These are phyloP conservation scores for Episyrphus balteatus DNA, from an alignment of 1,140 invertebrate genomes.

Conservation along the genomic window DNA sequence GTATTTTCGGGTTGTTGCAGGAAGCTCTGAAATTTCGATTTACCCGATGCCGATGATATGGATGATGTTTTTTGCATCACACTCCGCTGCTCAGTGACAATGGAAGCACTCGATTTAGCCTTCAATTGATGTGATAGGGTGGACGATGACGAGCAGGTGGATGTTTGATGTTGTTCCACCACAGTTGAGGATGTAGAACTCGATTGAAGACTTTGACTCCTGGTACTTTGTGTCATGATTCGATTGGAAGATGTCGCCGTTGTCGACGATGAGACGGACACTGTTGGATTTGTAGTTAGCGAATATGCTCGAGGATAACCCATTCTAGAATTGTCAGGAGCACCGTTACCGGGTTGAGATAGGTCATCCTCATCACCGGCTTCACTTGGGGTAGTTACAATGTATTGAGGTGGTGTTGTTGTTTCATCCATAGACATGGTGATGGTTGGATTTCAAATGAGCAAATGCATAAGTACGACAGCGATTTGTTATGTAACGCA, in stretches of 20 bases:
- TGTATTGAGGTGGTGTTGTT: slow-evolving; percentile 26
- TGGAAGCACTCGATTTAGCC: slow-evolving; percentile 32
- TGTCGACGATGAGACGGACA: slow-evolving; percentile 4
- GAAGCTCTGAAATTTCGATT: slow-evolving; percentile 34
- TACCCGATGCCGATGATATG: slow-evolving; percentile 7
- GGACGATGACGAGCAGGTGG: not conserved
- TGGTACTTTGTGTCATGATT: slow-evolving; percentile 26
- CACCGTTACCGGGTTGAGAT: not conserved
- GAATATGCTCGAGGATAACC: no score
- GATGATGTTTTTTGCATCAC: slow-evolving; percentile 15
- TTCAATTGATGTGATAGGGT: slow-evolving; percentile 25
- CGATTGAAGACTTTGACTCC: slow-evolving; percentile 33
- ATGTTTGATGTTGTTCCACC: slow-evolving; percentile 9
- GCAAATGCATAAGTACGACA: no score
- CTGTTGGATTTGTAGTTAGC: slow-evolving; percentile 3
- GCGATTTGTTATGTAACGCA: no score
- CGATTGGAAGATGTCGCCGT: slow-evolving; percentile 6
- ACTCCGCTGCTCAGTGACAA: slow-evolving; percentile 25
- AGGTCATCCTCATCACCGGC: slow-evolving; percentile 25
- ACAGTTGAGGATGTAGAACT: slow-evolving; percentile 11
- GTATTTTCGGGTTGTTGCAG: slow-evolving; percentile 30
- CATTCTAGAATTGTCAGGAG: slow-evolving; percentile 3
- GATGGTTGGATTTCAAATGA: no score
- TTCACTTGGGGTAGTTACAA: slow-evolving; percentile 34
- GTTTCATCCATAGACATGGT: no score